phyloP scores from a whole-genome alignment of 2,888 invertebrate genomes.

The Crocallis elinguaria region DNA sequence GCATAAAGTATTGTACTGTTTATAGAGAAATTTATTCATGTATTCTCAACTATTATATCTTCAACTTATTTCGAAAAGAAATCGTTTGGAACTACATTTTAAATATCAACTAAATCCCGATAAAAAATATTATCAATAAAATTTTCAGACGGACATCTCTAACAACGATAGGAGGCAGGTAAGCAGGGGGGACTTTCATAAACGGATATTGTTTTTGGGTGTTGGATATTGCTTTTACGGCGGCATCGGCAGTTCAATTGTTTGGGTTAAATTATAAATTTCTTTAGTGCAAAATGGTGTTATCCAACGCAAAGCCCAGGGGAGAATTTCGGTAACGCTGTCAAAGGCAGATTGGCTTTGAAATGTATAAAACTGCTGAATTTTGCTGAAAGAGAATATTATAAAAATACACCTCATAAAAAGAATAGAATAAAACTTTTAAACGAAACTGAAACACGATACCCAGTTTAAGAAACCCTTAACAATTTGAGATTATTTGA shows the following conservation, averaged over 20 bases:
- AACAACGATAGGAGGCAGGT: conserved; percentile 6
- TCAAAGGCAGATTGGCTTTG: conserved; percentile 1
- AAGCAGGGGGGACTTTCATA: conserved; percentile 3
- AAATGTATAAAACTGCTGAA: not conserved
- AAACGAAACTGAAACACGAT: conserved; percentile 3
- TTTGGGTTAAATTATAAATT: conserved; percentile 32
- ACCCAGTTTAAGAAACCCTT: conserved; percentile 5
- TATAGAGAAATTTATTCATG: too few species aligned
- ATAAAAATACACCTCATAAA: not conserved
- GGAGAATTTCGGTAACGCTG: conserved; percentile 1
- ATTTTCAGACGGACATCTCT: conserved; percentile 3
- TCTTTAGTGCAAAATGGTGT: conserved; percentile 21
- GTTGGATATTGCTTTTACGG: too few species aligned
- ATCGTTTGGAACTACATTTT: too few species aligned
- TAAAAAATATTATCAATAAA: too few species aligned
- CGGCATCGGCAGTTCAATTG: conserved; percentile 26
- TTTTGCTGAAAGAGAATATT: not conserved
- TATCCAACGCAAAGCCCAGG: conserved; percentile 2
- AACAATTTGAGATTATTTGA: conserved; percentile 5
- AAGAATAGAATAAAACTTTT: not conserved
- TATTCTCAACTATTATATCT: too few species aligned
- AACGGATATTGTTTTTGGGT: conserved; percentile 35
- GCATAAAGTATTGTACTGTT: too few species aligned
- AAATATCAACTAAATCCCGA: too few species aligned
- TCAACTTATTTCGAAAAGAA: too few species aligned